Evolutionary conservation across 1,140 invertebrate species (phyloP).

Genomic region (Platyscapa corneri): DNA sequence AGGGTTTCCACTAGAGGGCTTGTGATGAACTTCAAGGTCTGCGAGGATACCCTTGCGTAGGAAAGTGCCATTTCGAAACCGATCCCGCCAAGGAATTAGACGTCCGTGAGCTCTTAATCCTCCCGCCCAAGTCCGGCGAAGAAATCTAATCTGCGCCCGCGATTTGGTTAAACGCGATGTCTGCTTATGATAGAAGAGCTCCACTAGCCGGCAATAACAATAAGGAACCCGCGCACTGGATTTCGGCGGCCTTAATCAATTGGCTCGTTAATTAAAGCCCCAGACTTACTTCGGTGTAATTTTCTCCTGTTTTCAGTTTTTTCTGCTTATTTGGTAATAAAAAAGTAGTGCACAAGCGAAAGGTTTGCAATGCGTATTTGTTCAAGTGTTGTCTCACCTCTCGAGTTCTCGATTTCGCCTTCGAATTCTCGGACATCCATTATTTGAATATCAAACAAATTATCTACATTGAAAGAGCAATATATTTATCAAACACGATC

Average conservation of each 20-base stretch:
- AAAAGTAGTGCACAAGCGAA: no score
- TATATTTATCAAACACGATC: no score
- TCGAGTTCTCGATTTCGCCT: no score
- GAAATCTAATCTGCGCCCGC: conserved; percentile 23
- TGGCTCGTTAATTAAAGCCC: background rate
- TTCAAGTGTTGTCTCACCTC: no score
- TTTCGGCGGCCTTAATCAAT: background rate
- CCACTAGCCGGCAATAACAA: background rate
- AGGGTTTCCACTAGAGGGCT: conserved; percentile 23
- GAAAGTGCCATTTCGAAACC: conserved; percentile 10
- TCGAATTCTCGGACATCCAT: no score
- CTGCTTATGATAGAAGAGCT: background rate
- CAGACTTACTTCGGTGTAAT: background rate
- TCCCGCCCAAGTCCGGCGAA: background rate
- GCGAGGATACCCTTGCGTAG: background rate
- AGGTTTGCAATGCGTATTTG: no score
- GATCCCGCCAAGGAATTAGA: conserved; percentile 41
- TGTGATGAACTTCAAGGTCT: conserved; percentile 37
- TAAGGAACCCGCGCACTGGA: background rate
- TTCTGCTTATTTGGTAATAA: no score
- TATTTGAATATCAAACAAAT: no score
- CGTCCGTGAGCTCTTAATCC: conserved; percentile 22
- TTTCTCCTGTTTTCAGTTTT: background rate
- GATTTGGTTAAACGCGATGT: background rate
- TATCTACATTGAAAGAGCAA: no score